These are phyloP conservation scores for Phaetusa simplex DNA, from an alignment of 2,113 vertebrate genomes.

Conservation along the genomic window DNA sequence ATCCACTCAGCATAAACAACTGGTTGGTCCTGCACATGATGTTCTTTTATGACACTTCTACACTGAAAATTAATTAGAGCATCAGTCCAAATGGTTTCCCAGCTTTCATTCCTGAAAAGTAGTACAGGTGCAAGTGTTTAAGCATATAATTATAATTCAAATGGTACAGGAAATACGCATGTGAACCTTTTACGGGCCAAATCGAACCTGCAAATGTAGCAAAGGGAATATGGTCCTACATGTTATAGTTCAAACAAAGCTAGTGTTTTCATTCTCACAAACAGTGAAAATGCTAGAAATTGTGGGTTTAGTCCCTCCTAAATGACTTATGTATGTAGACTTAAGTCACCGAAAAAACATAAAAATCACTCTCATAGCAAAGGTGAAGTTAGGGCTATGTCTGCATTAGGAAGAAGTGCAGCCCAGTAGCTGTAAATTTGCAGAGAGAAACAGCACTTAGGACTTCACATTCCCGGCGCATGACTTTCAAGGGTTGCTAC, in stretches of 20 bases:
- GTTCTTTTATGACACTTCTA: background rate
- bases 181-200: background rate
- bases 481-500: background rate
- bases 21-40: background rate
- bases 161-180: background rate
- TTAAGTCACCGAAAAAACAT: background rate
- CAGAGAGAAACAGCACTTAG: background rate
- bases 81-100: background rate
- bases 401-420: background rate
- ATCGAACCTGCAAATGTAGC: background rate
- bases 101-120: background rate
- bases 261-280: background rate
- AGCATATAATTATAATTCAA: background rate
- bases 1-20: background rate
- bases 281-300: background rate
- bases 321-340: rapidly evolving
- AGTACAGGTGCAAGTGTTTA: background rate
- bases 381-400: background rate
- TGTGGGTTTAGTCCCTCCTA: background rate
- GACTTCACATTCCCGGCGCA: background rate
- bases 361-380: background rate
- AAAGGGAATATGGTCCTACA: background rate
- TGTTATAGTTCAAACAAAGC: background rate
- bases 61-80: background rate
- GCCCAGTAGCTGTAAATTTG: background rate